Evolutionary conservation across 2,888 invertebrate genomes (phyloP).

Genomic region (Chrysopilus asiliformis): DNA sequence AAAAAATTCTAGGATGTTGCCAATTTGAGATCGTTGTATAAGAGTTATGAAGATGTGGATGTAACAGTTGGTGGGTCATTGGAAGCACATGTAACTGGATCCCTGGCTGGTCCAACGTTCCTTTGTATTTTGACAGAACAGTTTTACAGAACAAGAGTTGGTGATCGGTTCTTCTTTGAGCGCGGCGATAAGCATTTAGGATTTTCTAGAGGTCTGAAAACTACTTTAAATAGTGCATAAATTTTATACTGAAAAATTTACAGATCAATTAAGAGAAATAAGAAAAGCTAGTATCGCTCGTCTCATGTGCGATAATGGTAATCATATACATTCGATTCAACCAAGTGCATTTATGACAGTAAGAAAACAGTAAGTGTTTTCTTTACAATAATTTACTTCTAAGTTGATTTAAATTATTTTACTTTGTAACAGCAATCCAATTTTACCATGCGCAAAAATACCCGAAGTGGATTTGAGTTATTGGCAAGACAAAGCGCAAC

Average conservation of each 20-base stretch:
- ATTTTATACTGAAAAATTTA: constrained; percentile 4
- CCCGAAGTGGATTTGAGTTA: constrained; percentile 46
- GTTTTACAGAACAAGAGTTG: constrained; percentile 71
- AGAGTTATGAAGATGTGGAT: constrained; percentile 68
- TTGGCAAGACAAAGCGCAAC: constrained; percentile 40
- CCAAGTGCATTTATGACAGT: constrained; percentile 49
- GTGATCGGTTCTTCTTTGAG: constrained; percentile 79
- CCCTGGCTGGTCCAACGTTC: constrained; percentile 76
- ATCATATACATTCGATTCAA: constrained; percentile 52
- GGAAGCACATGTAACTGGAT: constrained; percentile 61
- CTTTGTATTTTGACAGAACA: constrained; percentile 78
- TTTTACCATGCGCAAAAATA: constrained; percentile 44
- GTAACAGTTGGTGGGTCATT: constrained; percentile 72
- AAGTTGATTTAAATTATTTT: neutral
- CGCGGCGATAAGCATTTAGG: constrained; percentile 46
- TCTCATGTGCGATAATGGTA: constrained; percentile 67
- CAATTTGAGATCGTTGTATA: constrained; percentile 50
- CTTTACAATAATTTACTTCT: neutral
- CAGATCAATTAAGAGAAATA: constrained; percentile 60
- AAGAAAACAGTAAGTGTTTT: constrained; percentile 21
- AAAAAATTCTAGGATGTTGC: constrained; percentile 37
- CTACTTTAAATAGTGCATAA: too few relatives aligned
- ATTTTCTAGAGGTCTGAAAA: constrained; percentile 54
- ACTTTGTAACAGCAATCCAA: constrained; percentile 42
- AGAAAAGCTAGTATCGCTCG: constrained; percentile 65